Conservation (phyloP, 2,888 invertebrate genomes). For the Empis stercorea region DNA sequence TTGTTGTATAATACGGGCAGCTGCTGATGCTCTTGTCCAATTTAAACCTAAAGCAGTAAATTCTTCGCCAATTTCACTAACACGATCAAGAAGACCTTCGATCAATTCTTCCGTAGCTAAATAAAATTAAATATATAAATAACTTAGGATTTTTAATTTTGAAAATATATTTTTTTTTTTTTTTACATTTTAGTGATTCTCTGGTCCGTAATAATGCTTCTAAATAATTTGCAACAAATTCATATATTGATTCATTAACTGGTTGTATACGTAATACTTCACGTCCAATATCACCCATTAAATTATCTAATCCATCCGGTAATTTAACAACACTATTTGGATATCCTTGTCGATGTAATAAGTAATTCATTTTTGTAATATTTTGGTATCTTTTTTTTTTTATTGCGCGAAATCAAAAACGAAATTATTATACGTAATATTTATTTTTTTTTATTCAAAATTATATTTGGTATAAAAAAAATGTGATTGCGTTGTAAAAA, state of each 20-base stretch:
- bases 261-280: constrained; percentile 62
- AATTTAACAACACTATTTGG: constrained; percentile 31
- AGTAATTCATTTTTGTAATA: constrained; percentile 25
- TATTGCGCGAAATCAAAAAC: no score
- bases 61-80: no score
- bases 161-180: not conserved
- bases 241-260: constrained; percentile 39
- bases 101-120: constrained; percentile 25
- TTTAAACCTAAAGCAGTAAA: constrained; percentile 27
- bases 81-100: constrained; percentile 23
- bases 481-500: no score
- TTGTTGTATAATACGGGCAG: constrained; percentile 25
- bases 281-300: constrained; percentile 59
- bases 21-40: constrained; percentile 21
- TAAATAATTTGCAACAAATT: constrained; percentile 56
- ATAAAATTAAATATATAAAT: not conserved
- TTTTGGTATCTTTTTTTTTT: not conserved
- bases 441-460: no score
- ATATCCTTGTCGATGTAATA: constrained; percentile 26
- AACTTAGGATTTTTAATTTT: not conserved
- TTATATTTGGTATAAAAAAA: no score
- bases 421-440: no score
- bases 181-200: constrained; percentile 35
- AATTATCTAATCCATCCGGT: constrained; percentile 54
- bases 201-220: constrained; percentile 51